Evolutionary conservation across 1,140 invertebrate genomes (phyloP), one percentile per base, ranked within the genome.

Genomic region (Drosophila quadrilineata): DNA sequence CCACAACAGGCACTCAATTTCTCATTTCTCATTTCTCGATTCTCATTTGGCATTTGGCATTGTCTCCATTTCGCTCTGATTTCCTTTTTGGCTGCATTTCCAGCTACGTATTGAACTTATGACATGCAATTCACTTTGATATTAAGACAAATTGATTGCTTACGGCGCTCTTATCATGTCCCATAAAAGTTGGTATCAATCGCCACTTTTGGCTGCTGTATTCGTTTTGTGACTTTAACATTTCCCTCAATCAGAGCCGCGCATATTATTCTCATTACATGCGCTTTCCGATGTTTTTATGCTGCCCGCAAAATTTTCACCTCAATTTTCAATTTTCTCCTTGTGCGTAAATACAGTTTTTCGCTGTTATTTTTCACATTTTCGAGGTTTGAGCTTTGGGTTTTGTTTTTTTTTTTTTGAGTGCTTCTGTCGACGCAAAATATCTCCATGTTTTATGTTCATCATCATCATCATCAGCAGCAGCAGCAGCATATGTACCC

Each of bases 101-200:
- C n/a, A n/a, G n/a, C n/a, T n/a, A n/a, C n/a, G 22, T 33, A 71
- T 76, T 71, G 50, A 58, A 62, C 68, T 76, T 75, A 68, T 58
- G 67, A 71, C 74, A 68, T 63, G 57, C 57, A 76, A 76, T 76
- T 71, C 52, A 53, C 48, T 54, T 46, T 43, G 63, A 33, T 56
- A 76, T 76, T 68, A 76, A 62, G 57, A 59, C 63, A 76, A 76
- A 76, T 76, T 67, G 67, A 63, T 67, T 76, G 67, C 58, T 65
- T 36, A 56, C 49, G 36, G 54, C 58, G 14, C 10, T 33, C 28
- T 31, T 14, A 50, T 43, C 31, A 58, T 57, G 50, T 10, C 9
- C 41, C 41, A 71, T 71, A 49, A 68, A 64, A 16, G 12, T 12
- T 38, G 54, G 17, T 26, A 26, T 5, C 24, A 8, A 38, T 35